Base-by-base conservation (phyloP, 2,797 vertebrate species). In the Hydrolagus colliei region DNA sequence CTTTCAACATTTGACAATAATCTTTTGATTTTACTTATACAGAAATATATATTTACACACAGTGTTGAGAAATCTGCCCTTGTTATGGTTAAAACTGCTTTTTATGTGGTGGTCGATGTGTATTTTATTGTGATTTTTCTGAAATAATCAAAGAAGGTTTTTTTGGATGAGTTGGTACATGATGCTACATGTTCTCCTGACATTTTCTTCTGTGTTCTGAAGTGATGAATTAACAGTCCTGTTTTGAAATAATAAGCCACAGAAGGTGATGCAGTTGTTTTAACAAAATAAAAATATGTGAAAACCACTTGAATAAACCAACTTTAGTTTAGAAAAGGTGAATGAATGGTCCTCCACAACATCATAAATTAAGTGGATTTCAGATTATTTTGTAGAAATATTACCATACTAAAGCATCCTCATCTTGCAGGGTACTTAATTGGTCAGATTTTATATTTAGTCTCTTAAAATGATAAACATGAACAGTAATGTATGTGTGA, bases 381-480 rank as follows among this genome's bases (percentile, higher is more conserved):
- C 32, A 52, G 9, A 12, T 0, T 0, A 18, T 41, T 82, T 84
- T 84, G 9, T 71, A 35, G 3, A 52, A 67, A 52, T 52, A 52
- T 3, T 52, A 52, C 41, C 6, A 6, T 52, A 52, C 41, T 52
- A 52, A 52, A 52, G 6, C 41, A 52, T 52, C 3, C 32, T 32
- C 0, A 7, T 22, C 65, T 80, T 65, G 22, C 6, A 16, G 61
- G 14, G 16, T 12, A 80, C n/a, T 27, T 63, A 32, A 27, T 9
- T 8, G 32, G 41, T 77, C n/a, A 77, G 18, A n/a, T 18, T 12
- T 82, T 10, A 41, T 11, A 4, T 71, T 35, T 18, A 35, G 27
- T 82, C 20, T 68, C 32, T 82, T 82, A 65, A 82, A 82, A 82
- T 67, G 78, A 67, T 65, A 27, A 3, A 32, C 32, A 27, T 22